Evolutionary conservation across 2,888 invertebrate species (phyloP).

Genomic region (Ryuthela nishihirai): DNA sequence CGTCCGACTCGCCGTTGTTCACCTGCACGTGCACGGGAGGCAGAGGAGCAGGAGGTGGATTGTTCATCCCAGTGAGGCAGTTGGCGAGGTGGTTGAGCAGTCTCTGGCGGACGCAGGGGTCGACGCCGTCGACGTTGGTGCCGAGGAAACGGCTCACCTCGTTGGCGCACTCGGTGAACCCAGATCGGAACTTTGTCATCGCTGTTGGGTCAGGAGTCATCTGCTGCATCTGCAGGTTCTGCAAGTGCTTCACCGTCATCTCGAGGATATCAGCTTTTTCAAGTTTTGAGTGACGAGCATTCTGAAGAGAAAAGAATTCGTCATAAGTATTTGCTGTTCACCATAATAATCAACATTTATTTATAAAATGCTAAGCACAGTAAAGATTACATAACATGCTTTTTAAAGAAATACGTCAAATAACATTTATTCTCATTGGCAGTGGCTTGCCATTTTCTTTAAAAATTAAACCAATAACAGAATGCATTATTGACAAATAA

Average conservation of each 20-base stretch:
- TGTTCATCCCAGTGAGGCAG: slow-evolving; percentile 56
- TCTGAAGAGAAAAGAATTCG: slow-evolving; percentile 14
- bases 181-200: slow-evolving; percentile 78
- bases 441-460: background rate
- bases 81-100: slow-evolving; percentile 72
- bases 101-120: slow-evolving; percentile 66
- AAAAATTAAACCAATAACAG: too few species aligned
- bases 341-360: too few species aligned
- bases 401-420: too few species aligned
- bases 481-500: too few species aligned
- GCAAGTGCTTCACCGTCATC: slow-evolving; percentile 92
- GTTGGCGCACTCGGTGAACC: slow-evolving; percentile 80
- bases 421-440: background rate
- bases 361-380: slow-evolving; percentile 2
- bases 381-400: background rate
- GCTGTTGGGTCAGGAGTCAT: slow-evolving; percentile 74
- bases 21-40: slow-evolving; percentile 37
- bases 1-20: background rate
- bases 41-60: slow-evolving; percentile 43
- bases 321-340: too few species aligned
- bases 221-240: slow-evolving; percentile 79
- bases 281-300: slow-evolving; percentile 80
- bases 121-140: slow-evolving; percentile 54
- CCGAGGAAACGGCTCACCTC: slow-evolving; percentile 70
- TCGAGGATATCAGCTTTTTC: slow-evolving; percentile 96